Conservation (phyloP, 2,888 invertebrate species). For the Ditylenchus weischeri region DNA sequence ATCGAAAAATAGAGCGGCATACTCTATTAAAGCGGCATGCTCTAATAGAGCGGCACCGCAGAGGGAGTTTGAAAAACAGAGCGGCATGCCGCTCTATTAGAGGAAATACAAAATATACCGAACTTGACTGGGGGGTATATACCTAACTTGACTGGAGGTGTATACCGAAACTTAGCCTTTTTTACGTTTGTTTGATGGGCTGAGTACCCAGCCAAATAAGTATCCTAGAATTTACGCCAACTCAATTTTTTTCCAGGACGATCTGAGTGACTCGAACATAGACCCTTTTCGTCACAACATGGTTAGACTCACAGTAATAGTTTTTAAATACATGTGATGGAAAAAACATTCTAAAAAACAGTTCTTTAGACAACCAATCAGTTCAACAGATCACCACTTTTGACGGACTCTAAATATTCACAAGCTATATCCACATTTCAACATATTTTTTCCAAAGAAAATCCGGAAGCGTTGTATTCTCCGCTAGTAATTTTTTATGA, state of each 20-base stretch:
- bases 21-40: no score
- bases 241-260: background rate
- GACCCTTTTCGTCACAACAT: constrained; percentile 48
- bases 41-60: no score
- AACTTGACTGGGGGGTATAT: no score
- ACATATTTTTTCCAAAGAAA: background rate
- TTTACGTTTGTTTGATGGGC: no score
- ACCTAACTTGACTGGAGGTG: no score
- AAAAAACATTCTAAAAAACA: background rate
- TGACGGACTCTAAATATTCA: constrained; percentile 5
- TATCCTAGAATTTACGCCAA: no score
- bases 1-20: no score
- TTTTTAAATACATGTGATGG: background rate
- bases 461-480: background rate
- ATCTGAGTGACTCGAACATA: constrained; percentile 31
- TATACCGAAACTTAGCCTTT: no score
- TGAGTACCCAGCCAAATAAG: no score
- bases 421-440: constrained; percentile 10
- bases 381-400: constrained; percentile 17
- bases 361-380: background rate
- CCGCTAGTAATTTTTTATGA: background rate
- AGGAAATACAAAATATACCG: no score
- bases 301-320: constrained; percentile 40
- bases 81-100: no score
- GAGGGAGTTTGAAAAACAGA: no score